A percentile compares a stretch with the other conserved stretches of the same genome.
Conservation (phyloP, 1,140 invertebrate species). For the Drosophila ironensis region DNA sequence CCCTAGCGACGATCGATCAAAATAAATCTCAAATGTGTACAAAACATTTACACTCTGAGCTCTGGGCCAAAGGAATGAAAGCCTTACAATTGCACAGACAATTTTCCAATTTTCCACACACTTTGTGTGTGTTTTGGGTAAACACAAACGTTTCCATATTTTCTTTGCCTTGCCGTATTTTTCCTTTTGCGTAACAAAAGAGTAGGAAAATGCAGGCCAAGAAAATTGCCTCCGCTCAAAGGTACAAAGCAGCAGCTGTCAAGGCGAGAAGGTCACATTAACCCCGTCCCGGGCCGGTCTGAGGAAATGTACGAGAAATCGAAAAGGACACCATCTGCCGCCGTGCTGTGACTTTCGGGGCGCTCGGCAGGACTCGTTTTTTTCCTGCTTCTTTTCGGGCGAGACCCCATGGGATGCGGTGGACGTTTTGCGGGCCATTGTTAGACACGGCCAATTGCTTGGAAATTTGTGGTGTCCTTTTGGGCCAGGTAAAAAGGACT, state of each 20-base stretch:
- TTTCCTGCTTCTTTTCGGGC: conserved; percentile 8
- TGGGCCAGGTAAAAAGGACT: conserved; percentile 19
- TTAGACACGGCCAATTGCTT: conserved; percentile 74
- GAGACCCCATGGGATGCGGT: conserved; percentile 18
- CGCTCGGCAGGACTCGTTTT: conserved; percentile 44
- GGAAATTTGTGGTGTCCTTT: conserved; percentile 66
- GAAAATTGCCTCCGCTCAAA: conserved; percentile 68
- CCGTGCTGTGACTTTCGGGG: conserved; percentile 49
- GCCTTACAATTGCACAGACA: conserved; percentile 72
- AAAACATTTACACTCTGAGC: conserved; percentile 41
- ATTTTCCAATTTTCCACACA: conserved; percentile 73
- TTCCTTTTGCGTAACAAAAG: conserved; percentile 72
- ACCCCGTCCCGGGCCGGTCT: conserved; percentile 9
- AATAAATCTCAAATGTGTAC: conserved; percentile 70
- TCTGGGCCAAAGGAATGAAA: conserved; percentile 23
- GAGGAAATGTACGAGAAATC: neutral
- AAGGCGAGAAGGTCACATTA: conserved; percentile 50
- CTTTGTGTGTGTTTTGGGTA: conserved; percentile 62
- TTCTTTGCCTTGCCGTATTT: neutral
- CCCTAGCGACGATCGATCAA: conserved; percentile 68
- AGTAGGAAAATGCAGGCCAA: conserved; percentile 52
- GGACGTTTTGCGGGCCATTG: conserved; percentile 31
- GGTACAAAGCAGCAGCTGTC: conserved; percentile 55
- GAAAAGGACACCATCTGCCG: conserved; percentile 49
- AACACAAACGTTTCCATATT: conserved; percentile 62